Percentiles rank a stretch among this genome's conserved stretches.
phyloP scores from a whole-genome alignment of 2,888 invertebrate genomes.

The Scaptomyza parva region DNA sequence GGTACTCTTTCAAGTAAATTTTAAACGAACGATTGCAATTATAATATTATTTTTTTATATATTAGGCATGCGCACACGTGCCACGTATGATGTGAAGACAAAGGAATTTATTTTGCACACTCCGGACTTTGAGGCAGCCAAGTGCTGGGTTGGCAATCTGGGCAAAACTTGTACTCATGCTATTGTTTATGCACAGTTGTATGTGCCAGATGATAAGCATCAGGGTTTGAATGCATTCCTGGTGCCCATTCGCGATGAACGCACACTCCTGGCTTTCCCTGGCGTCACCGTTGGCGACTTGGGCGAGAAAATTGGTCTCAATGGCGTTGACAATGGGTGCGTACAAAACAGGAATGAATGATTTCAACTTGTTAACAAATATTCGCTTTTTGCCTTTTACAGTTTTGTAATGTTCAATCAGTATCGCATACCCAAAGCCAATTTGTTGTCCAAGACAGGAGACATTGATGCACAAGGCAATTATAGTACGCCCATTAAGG shows the following conservation, averaged over 20 bases:
- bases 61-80: constrained; percentile 92
- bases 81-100: constrained; percentile 90
- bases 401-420: constrained; percentile 92
- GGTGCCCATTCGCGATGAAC: constrained; percentile 92
- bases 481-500: constrained; percentile 92
- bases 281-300: constrained; percentile 96
- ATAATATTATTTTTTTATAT: not conserved
- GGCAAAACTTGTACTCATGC: constrained; percentile 94
- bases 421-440: constrained; percentile 91
- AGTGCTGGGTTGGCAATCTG: constrained; percentile 90
- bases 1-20: constrained; percentile 7
- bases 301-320: constrained; percentile 95
- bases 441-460: constrained; percentile 93
- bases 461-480: constrained; percentile 94
- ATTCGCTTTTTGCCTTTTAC: constrained; percentile 7
- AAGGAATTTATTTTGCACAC: constrained; percentile 90
- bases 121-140: constrained; percentile 91
- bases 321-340: constrained; percentile 97
- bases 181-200: constrained; percentile 94
- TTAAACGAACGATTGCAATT: not conserved
- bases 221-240: constrained; percentile 95
- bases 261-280: constrained; percentile 89
- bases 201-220: constrained; percentile 90
- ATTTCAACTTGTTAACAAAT: not conserved
- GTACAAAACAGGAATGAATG: not conserved